Percentiles rank a stretch among this genome's conserved stretches.
Evolutionary conservation across 2,113 vertebrate genomes (phyloP).

Genomic region (Carlito syrichta): DNA sequence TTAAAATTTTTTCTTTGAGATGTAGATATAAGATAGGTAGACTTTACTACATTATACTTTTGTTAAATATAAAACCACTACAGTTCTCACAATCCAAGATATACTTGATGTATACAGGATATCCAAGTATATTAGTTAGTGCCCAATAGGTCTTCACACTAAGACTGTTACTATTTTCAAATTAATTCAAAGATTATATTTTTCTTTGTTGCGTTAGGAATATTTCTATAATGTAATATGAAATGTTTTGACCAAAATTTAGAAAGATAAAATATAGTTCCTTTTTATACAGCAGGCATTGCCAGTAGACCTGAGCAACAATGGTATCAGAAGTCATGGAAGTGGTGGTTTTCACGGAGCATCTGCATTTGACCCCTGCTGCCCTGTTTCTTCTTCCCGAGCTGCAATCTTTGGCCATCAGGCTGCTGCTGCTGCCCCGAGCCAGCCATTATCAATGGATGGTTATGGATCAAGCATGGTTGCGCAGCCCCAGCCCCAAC

Average conservation of each 20-base stretch:
- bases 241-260: slow-evolving; percentile 31
- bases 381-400: slow-evolving; percentile 94
- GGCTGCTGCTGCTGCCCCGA: slow-evolving; percentile 88
- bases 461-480: slow-evolving; percentile 91
- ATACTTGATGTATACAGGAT: background rate
- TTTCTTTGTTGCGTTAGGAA: background rate
- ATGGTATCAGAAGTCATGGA: slow-evolving; percentile 88
- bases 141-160: slow-evolving; percentile 5
- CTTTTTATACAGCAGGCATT: slow-evolving; percentile 90
- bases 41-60: background rate
- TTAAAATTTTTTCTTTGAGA: slow-evolving; percentile 23
- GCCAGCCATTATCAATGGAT: slow-evolving; percentile 89
- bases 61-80: slow-evolving; percentile 19
- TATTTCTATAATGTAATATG: background rate
- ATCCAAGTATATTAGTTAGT: background rate
- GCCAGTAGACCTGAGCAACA: slow-evolving; percentile 97
- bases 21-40: slow-evolving; percentile 17
- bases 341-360: slow-evolving; percentile 91
- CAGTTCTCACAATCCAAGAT: background rate
- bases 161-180: slow-evolving; percentile 12
- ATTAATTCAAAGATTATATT: slow-evolving; percentile 13
- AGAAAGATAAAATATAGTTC: slow-evolving; percentile 49
- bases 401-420: slow-evolving; percentile 91
- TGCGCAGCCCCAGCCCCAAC: slow-evolving; percentile 85
- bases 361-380: slow-evolving; percentile 98